phyloP scores from a whole-genome alignment of 2,888 invertebrate species.

The Malacosoma neustria region DNA sequence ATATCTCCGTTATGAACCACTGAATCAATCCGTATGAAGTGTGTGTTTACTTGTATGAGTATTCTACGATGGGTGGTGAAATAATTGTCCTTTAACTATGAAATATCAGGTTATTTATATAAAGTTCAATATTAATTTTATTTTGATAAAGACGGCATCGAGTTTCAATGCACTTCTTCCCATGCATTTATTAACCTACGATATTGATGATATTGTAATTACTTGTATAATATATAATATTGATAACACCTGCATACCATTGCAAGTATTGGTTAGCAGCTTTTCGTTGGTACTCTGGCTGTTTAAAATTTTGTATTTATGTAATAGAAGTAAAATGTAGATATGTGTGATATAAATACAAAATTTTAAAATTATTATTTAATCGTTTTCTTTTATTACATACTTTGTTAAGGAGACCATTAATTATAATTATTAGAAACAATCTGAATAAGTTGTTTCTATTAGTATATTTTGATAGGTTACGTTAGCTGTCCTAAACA shows the following conservation, averaged over 20 bases:
- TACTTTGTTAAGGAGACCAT: conserved; percentile 62
- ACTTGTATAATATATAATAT: conserved; percentile 69
- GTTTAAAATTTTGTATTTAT: conserved; percentile 76
- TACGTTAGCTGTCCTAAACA: conserved; percentile 58
- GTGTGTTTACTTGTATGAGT: conserved; percentile 48
- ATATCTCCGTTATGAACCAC: conserved; percentile 61
- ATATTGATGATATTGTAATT: conserved; percentile 72
- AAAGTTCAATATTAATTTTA: conserved; percentile 49
- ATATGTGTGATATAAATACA: conserved; percentile 75
- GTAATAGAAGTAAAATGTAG: conserved; percentile 74
- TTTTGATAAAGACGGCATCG: conserved; percentile 45
- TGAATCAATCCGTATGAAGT: conserved; percentile 51
- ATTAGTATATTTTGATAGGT: conserved; percentile 65
- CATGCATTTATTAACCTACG: conserved; percentile 76
- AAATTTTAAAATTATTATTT: conserved; percentile 69
- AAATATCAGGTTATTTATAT: conserved; percentile 40
- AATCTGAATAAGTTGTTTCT: conserved; percentile 62
- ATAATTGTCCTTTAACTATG: conserved; percentile 43
- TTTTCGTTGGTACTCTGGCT: conserved; percentile 64
- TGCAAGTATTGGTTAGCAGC: conserved; percentile 71
- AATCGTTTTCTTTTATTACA: conserved; percentile 66
- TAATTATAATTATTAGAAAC: conserved; percentile 49
- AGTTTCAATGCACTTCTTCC: conserved; percentile 74
- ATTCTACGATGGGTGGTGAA: conserved; percentile 40
- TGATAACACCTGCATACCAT: conserved; percentile 68